Base-by-base conservation (phyloP, 2,888 invertebrate genomes). In the Mesochorus sp. region DNA sequence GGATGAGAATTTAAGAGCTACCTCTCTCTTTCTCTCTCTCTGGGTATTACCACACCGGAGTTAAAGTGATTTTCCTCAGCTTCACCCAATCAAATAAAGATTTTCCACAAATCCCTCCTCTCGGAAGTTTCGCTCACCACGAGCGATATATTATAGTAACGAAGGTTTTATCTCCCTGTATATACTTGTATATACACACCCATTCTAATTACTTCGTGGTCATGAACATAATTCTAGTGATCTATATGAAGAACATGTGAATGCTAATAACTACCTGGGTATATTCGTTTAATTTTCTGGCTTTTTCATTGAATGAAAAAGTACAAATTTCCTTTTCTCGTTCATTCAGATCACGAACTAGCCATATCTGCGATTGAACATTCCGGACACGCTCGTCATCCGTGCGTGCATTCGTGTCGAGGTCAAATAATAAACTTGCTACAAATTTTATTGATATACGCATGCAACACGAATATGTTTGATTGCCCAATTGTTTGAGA, bases 21-120 rank as follows among this genome's bases (percentile, higher is more conserved):
- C 2, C 34, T 21, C 6, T 37, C 49, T 24, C 12, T 21, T 31
- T 31, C 6, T 31, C 10, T 19, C 24, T 14, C 31, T 51, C 28
- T 31, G 21, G 44, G 47, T 47, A 67, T 73, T 62, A 62, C 64
- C 34, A 39, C 47, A 62, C 64, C 57, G 64, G 34, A 57, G 61
- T 59, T 74, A 70, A 78, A 70, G 73, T 74, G 70, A 70, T 78
- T 78, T 74, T 64, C 70, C 66, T 47, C 68, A 59, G 57, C 51
- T 70, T 70, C 62, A 44, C 51, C 64, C 57, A 78, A 78, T 78
- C 57, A 78, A 78, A 78, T 73, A 64, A 78, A 73, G 68, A 78
- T 78, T 78, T 78, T 59, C 68, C 37, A 42, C 68, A 44, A 70
- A 78, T 74, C 64, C 64, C 57, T 57, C 24, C 68, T 62, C 68